A percentile compares a stretch with the other conserved stretches of the same genome.
Conservation (phyloP, 1,140 invertebrate species). For the Bombyx mandarina region DNA sequence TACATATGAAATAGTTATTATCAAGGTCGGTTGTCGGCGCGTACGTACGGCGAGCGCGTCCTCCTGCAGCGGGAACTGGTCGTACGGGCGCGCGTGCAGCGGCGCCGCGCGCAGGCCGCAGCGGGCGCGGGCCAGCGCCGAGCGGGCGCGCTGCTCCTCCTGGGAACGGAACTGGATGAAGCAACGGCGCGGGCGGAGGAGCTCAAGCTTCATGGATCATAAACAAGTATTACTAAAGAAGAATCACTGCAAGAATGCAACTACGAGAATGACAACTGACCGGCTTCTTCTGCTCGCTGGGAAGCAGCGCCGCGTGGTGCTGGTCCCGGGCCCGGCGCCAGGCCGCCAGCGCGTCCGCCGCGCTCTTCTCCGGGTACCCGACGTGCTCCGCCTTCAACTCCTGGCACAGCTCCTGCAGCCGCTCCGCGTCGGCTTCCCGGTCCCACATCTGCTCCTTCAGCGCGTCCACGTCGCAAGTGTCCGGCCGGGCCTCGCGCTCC, state of each 20-base stretch:
- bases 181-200: too few species aligned
- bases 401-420: conserved; percentile 63
- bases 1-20: too few species aligned
- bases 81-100: conserved; percentile 74
- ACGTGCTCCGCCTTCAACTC: conserved; percentile 58
- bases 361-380: conserved; percentile 37
- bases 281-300: conserved; percentile 35
- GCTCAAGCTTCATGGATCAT: too few species aligned
- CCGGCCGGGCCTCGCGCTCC: conserved; percentile 8
- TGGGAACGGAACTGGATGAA: conserved; percentile 13
- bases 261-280: conserved; percentile 16
- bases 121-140: conserved; percentile 72
- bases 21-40: too few species aligned
- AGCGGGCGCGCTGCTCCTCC: conserved; percentile 73
- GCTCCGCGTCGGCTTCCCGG: conserved; percentile 53
- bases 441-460: conserved; percentile 11
- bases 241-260: neutral
- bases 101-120: conserved; percentile 72
- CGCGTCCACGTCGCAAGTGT: conserved; percentile 14
- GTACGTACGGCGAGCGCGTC: conserved; percentile 59
- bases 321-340: conserved; percentile 23
- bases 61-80: conserved; percentile 77
- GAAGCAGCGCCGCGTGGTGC: conserved; percentile 28
- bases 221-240: neutral
- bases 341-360: conserved; percentile 26